phyloP scores from a whole-genome alignment of 2,888 invertebrate species.

The Rhaphigaster nebulosa region DNA sequence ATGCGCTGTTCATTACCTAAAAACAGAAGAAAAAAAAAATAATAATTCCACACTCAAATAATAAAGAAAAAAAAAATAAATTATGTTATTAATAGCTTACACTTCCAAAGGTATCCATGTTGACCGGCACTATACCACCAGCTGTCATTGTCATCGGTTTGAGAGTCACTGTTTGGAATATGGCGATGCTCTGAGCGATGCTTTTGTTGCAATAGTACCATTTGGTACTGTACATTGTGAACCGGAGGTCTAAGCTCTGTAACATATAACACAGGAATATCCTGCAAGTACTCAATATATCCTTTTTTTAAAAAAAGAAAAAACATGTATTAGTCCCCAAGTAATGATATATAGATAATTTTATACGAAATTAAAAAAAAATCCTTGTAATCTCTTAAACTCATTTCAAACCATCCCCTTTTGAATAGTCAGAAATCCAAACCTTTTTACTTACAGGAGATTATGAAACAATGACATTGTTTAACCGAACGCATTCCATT shows the following conservation, averaged over 20 bases:
- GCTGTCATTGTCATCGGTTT: slow-evolving; percentile 12
- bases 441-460: too few relatives aligned
- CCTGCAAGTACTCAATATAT: too few relatives aligned
- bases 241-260: slow-evolving; percentile 30
- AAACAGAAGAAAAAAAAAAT: background rate
- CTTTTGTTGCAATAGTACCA: slow-evolving; percentile 32
- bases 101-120: slow-evolving; percentile 40
- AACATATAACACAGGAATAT: background rate
- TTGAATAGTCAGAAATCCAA: too few relatives aligned
- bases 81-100: background rate
- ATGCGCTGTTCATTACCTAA: slow-evolving; percentile 31
- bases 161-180: background rate
- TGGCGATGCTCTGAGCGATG: background rate
- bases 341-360: too few relatives aligned
- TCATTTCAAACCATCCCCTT: too few relatives aligned
- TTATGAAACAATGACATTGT: too few relatives aligned
- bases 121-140: slow-evolving; percentile 24
- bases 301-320: too few relatives aligned
- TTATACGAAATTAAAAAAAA: too few relatives aligned
- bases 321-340: too few relatives aligned
- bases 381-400: too few relatives aligned
- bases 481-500: too few relatives aligned
- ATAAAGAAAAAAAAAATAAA: background rate
- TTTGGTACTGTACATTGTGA: slow-evolving; percentile 44
- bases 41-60: background rate